Evolutionary conservation across 2,888 invertebrate genomes (phyloP), one percentile per base, ranked within the genome.

Genomic region (Dusona sp.): DNA sequence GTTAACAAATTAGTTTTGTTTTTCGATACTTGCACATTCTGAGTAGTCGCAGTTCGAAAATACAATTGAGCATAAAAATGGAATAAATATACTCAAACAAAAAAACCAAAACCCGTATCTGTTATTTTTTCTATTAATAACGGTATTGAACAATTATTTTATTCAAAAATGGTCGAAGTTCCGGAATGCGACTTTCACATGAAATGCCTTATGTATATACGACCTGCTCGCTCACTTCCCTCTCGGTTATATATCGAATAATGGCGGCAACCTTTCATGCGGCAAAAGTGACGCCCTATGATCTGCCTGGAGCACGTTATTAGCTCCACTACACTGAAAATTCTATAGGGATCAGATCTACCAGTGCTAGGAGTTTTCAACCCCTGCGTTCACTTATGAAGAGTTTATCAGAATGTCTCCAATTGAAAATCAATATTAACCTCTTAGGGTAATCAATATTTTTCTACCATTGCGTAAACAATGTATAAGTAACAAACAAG

Each of bases 211-310:
- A 57, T n/a, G 36, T 45, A n/a, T 61, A 48, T 13, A 61, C 67
- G 48, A 36, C 13, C 73, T 77, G 65, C 65, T 83, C 73, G 78
- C 45, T 75, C 72, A 48, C 45, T 64, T 77, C 74, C 74, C 64
- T 65, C 54, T 42, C 29, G 48, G 57, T 42, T 74, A 61, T 72
- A 83, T n/a, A 67, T 75, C 79, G 75, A 74, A 80, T 80, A 73
- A 85, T 72, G 70, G 64, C 68, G 36, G 75, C 82, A 81, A 82
- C 68, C 73, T 85, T 82, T 68, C 85, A 74, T 85, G 67, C 64
- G 38, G 61, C 78, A 65, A 85, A 61, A 61, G 79, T 79, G 82
- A 70, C 79, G 68, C 79, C 70, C 79, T 72, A 36, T 33, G 64
- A 33, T n/a, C 72, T 45, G 36, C 68, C 79, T 57, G 70, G 13